Percentiles rank a stretch among this genome's conserved stretches.
Evolutionary conservation across 2,113 vertebrate species (phyloP).

Genomic region (Channa maculata): DNA sequence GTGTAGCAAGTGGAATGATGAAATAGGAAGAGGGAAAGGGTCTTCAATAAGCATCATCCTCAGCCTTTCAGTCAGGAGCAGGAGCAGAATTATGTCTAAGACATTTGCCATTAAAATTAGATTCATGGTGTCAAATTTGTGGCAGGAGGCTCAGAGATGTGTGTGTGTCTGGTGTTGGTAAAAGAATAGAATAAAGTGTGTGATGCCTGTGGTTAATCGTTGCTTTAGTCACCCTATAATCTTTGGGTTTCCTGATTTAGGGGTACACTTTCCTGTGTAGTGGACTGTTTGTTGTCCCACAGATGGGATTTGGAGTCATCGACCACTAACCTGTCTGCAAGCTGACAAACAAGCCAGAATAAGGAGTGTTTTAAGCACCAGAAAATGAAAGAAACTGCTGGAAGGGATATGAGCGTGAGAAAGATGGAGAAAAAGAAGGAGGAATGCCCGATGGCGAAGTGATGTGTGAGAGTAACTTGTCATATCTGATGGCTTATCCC

Average conservation of each 20-base stretch:
- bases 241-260: conserved; percentile 43
- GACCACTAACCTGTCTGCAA: conserved; percentile 15
- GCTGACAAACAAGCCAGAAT: conserved; percentile 4
- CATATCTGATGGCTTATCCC: conserved; percentile 62
- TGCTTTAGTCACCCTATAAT: conserved; percentile 20
- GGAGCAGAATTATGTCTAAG: conserved; percentile 5
- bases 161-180: conserved; percentile 15
- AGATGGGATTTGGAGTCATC: conserved; percentile 23
- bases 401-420: conserved; percentile 13
- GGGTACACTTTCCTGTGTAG: conserved; percentile 27
- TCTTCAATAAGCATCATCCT: conserved; percentile 43
- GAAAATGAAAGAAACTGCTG: background rate
- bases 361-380: conserved; percentile 1
- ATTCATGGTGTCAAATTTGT: conserved; percentile 1
- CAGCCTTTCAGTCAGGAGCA: conserved; percentile 24
- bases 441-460: conserved; percentile 32
- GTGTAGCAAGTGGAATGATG: conserved; percentile 27
- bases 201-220: conserved; percentile 19
- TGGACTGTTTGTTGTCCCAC: conserved; percentile 9
- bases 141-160: background rate
- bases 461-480: conserved; percentile 62
- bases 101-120: conserved; percentile 15
- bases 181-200: conserved; percentile 22
- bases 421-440: conserved; percentile 20
- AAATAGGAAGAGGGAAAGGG: conserved; percentile 51